Conservation (phyloP, 2,888 invertebrate species). For the Epirrhoe tristata region DNA sequence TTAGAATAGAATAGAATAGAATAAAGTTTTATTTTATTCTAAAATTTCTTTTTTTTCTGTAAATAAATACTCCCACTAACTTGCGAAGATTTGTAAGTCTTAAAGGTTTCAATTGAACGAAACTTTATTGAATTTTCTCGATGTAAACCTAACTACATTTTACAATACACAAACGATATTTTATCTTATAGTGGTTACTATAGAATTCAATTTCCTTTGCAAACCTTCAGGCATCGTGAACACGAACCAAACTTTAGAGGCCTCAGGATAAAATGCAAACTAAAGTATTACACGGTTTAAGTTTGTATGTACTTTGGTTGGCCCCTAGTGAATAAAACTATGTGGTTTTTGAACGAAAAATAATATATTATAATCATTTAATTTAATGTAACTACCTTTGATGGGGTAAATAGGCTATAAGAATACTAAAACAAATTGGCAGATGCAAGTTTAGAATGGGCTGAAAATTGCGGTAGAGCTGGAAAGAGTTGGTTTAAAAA, state of each 20-base stretch:
- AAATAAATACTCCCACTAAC: too few species aligned
- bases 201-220: slow-evolving; percentile 6
- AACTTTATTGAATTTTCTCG: not conserved
- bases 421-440: too few species aligned
- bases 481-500: too few species aligned
- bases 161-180: not conserved
- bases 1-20: too few species aligned
- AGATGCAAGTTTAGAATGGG: too few species aligned
- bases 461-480: too few species aligned
- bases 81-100: not conserved
- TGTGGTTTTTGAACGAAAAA: slow-evolving; percentile 14
- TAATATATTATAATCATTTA: not conserved
- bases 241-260: slow-evolving; percentile 41
- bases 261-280: slow-evolving; percentile 49
- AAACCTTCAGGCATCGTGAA: slow-evolving; percentile 11
- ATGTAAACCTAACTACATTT: not conserved
- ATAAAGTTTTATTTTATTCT: too few species aligned
- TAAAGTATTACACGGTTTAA: slow-evolving; percentile 51
- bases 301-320: slow-evolving; percentile 46
- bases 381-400: too few species aligned
- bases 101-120: not conserved
- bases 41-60: too few species aligned
- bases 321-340: slow-evolving; percentile 48
- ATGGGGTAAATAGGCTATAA: too few species aligned
- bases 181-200: not conserved